A percentile compares a stretch with the other conserved stretches of the same genome.
Evolutionary conservation across 2,888 invertebrate species (phyloP).

Genomic region (Clivina fossor): DNA sequence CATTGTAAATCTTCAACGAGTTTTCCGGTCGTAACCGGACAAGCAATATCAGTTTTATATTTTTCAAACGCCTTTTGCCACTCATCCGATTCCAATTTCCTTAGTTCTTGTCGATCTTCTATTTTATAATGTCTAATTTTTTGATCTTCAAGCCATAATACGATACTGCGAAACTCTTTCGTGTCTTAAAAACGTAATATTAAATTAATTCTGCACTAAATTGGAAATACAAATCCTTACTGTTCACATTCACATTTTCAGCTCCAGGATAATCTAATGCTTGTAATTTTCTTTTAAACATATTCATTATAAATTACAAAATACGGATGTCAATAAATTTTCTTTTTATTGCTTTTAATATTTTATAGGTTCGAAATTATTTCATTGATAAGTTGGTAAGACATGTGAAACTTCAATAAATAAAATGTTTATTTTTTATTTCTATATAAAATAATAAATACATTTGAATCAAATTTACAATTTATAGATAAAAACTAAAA

Average conservation of each 20-base stretch:
- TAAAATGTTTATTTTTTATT: no score
- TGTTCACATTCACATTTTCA: slow-evolving; percentile 68
- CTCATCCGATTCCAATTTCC: slow-evolving; percentile 63
- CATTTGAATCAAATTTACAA: no score
- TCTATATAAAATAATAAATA: no score
- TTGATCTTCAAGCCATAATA: slow-evolving; percentile 92
- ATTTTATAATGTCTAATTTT: slow-evolving; percentile 87
- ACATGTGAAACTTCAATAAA: no score
- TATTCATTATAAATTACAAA: slow-evolving; percentile 48
- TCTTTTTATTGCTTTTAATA: no score
- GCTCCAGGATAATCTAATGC: slow-evolving; percentile 78
- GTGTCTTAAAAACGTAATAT: slow-evolving; percentile 64
- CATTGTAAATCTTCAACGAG: slow-evolving; percentile 77
- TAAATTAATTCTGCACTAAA: slow-evolving; percentile 12
- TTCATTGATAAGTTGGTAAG: no score
- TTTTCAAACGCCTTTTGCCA: slow-evolving; percentile 74
- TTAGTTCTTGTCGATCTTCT: slow-evolving; percentile 74
- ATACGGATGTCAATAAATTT: no score
- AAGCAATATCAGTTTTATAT: slow-evolving; percentile 75
- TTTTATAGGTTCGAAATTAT: no score
- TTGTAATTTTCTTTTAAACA: slow-evolving; percentile 76
- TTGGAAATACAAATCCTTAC: slow-evolving; percentile 54
- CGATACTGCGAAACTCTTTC: slow-evolving; percentile 74
- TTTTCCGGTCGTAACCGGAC: slow-evolving; percentile 64
- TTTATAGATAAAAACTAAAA: no score